phyloP scores from a whole-genome alignment of 2,113 vertebrate species.

The Microcebus lehilahytsara region DNA sequence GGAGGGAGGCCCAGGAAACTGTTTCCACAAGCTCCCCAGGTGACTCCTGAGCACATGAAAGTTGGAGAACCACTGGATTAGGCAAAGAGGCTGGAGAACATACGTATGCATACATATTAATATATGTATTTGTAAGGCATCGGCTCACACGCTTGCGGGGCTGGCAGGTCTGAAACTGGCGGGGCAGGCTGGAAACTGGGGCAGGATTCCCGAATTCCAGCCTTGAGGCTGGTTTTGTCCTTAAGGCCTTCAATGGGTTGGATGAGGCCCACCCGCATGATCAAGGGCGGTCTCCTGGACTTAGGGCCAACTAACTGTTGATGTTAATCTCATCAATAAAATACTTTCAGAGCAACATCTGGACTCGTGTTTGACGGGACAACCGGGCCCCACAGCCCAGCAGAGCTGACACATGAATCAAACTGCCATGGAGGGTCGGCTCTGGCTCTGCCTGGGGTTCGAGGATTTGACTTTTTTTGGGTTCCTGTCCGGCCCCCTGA shows the following conservation, averaged over 20 bases:
- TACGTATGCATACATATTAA: neutral
- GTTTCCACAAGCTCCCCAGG: neutral
- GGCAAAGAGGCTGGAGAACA: neutral
- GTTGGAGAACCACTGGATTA: neutral
- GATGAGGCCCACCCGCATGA: neutral
- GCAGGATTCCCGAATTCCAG: neutral
- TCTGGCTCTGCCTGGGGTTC: neutral
- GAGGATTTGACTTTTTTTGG: neutral
- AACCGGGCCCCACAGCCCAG: rapidly evolving
- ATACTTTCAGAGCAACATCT: neutral
- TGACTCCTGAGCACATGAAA: neutral
- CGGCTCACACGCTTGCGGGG: neutral
- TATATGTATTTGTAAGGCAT: neutral
- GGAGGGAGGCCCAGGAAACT: neutral
- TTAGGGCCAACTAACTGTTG: neutral
- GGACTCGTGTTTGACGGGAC: neutral
- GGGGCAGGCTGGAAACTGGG: neutral
- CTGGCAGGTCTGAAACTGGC: neutral
- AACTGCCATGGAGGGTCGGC: neutral
- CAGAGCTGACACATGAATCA: neutral
- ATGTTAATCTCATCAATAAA: neutral
- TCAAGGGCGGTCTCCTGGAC: neutral
- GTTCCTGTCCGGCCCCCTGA: neutral
- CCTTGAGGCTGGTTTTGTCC: neutral
- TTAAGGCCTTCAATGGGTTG: neutral